phyloP scores from a whole-genome alignment of 2,113 vertebrate species.

The Lanius ludovicianus region DNA sequence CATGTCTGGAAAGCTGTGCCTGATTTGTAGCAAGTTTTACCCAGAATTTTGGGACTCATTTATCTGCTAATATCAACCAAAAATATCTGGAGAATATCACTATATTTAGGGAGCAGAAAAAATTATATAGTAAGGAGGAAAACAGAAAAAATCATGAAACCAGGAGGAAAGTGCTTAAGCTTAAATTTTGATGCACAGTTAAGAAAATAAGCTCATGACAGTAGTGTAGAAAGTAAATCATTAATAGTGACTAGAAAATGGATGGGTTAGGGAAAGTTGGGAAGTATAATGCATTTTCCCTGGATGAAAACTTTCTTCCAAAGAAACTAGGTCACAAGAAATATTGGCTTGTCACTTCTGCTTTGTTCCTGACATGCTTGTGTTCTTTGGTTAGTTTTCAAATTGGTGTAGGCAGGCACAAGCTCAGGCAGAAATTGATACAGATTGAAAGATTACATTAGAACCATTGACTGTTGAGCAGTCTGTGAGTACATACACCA shows the following conservation, averaged over 20 bases:
- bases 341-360: background rate
- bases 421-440: constrained; percentile 4
- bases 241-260: background rate
- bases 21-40: background rate
- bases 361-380: background rate
- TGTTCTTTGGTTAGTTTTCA: constrained; percentile 45
- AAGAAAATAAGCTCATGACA: background rate
- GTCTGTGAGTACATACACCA: background rate
- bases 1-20: background rate
- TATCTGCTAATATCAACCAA: background rate
- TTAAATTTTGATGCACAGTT: background rate
- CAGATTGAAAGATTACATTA: background rate
- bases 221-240: background rate
- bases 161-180: background rate
- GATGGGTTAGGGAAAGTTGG: background rate
- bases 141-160: background rate
- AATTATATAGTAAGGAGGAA: background rate
- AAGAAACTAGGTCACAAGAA: background rate
- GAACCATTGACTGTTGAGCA: background rate
- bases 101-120: background rate
- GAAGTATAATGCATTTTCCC: background rate
- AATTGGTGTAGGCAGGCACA: background rate
- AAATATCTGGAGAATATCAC: background rate
- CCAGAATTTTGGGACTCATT: background rate
- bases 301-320: background rate